phyloP scores from a whole-genome alignment of 2,888 invertebrate genomes.

The Drosophila nr. medialis region DNA sequence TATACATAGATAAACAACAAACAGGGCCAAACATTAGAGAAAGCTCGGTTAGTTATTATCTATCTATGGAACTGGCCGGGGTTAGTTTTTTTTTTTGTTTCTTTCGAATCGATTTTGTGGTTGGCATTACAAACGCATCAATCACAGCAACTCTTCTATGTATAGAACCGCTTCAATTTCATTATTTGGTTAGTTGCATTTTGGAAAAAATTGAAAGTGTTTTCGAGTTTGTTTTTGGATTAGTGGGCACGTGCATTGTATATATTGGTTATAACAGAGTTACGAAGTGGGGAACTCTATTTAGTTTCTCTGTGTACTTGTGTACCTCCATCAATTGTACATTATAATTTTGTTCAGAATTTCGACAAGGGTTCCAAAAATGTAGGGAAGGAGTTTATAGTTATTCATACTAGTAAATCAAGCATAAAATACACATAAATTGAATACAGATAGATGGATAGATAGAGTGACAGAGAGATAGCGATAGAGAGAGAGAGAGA shows the following conservation, averaged over 20 bases:
- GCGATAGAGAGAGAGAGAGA: slow-evolving; percentile 6
- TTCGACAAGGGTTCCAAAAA: slow-evolving; percentile 56
- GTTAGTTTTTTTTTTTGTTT: slow-evolving; percentile 32
- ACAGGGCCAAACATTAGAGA: slow-evolving; percentile 59
- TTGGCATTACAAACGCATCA: slow-evolving; percentile 71
- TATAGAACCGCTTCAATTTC: slow-evolving; percentile 26
- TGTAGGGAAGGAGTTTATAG: slow-evolving; percentile 19
- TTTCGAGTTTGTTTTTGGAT: slow-evolving; percentile 33
- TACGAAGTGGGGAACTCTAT: slow-evolving; percentile 22
- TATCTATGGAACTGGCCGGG: slow-evolving; percentile 57
- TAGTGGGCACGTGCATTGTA: slow-evolving; percentile 72
- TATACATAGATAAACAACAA: slow-evolving; percentile 54
- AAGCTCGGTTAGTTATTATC: slow-evolving; percentile 71
- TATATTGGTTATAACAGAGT: slow-evolving; percentile 36
- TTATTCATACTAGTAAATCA: slow-evolving; percentile 55
- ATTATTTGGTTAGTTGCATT: slow-evolving; percentile 48
- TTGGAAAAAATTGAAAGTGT: slow-evolving; percentile 52
- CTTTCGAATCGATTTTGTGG: slow-evolving; percentile 5
- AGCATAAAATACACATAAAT: slow-evolving; percentile 59
- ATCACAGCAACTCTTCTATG: slow-evolving; percentile 52
- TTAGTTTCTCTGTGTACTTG: slow-evolving; percentile 43
- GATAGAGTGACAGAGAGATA: slow-evolving; percentile 17
- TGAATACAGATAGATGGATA: slow-evolving; percentile 16
- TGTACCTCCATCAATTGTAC: slow-evolving; percentile 64
- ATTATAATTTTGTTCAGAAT: slow-evolving; percentile 36